A percentile compares a stretch with the other conserved stretches of the same genome.
Evolutionary conservation across 2,113 vertebrate genomes (phyloP).

Genomic region (Larimichthys polyactis): DNA sequence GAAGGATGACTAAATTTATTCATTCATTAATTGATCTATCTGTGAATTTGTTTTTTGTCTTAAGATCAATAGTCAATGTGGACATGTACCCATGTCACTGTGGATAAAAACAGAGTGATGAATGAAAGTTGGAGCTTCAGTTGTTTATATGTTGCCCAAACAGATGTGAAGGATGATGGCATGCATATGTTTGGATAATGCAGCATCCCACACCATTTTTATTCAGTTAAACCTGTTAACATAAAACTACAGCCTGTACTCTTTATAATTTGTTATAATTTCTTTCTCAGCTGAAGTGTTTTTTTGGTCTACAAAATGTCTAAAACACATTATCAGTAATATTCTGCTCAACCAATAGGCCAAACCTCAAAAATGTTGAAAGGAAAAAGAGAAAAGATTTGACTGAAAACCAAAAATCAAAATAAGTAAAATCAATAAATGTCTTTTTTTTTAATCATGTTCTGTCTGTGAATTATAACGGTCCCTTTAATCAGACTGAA

Average conservation of each 20-base stretch:
- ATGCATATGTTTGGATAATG: not conserved
- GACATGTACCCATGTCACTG: not conserved
- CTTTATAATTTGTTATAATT: not conserved
- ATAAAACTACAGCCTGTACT: not conserved
- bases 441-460: too few relatives aligned
- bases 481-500: slow-evolving; percentile 19
- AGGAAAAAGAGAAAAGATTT: not conserved
- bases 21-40: not conserved
- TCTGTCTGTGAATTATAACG: slow-evolving; percentile 20
- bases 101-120: not conserved
- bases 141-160: too few relatives aligned
- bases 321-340: not conserved
- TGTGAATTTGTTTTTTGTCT: not conserved
- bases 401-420: not conserved
- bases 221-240: not conserved
- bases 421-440: not conserved
- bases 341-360: not conserved
- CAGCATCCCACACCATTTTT: not conserved
- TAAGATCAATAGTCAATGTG: not conserved
- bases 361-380: not conserved
- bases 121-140: too few relatives aligned
- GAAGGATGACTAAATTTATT: not conserved
- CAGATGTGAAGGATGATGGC: not conserved
- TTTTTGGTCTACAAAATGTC: not conserved
- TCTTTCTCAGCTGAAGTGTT: not conserved